A percentile compares a stretch with the other conserved stretches of the same genome.
phyloP scores from a whole-genome alignment of 1,140 invertebrate genomes.

The Hirudo medicinalis region DNA sequence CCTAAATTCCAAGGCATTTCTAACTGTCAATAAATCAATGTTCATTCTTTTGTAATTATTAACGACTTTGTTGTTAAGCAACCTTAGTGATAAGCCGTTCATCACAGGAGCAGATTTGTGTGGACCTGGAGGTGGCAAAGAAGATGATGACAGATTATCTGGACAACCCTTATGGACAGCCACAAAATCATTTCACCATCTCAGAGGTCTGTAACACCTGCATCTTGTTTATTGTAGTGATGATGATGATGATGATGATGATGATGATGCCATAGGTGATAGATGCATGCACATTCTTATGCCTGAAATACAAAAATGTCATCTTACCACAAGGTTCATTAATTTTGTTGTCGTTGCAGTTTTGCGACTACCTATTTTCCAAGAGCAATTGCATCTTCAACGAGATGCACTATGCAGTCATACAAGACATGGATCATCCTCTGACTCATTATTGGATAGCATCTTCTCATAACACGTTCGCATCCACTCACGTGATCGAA shows the following conservation, averaged over 20 bases:
- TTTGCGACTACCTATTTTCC: constrained; percentile 82
- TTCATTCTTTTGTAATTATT: background rate
- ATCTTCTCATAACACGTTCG: constrained; percentile 52
- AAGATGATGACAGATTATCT: constrained; percentile 44
- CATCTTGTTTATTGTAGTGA: no score
- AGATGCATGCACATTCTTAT: background rate
- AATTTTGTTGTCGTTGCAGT: constrained; percentile 46
- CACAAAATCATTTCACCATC: constrained; percentile 14
- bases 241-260: no score
- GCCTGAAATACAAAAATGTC: no score
- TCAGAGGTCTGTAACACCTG: constrained; percentile 14
- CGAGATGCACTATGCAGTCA: constrained; percentile 50
- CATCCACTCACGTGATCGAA: no score
- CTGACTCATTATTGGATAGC: constrained; percentile 53
- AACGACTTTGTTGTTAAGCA: background rate
- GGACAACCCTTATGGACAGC: constrained; percentile 30
- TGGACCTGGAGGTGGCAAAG: constrained; percentile 51
- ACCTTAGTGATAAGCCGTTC: background rate
- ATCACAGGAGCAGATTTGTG: constrained; percentile 46
- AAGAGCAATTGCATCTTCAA: constrained; percentile 88
- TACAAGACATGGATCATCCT: constrained; percentile 52
- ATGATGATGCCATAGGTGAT: background rate
- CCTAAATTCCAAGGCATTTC: background rate
- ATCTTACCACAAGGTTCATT: constrained; percentile 8
- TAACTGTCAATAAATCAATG: background rate